These are phyloP conservation scores for Zaprionus tsacasi DNA, from an alignment of 1,140 invertebrate genomes.

Conservation along the genomic window DNA sequence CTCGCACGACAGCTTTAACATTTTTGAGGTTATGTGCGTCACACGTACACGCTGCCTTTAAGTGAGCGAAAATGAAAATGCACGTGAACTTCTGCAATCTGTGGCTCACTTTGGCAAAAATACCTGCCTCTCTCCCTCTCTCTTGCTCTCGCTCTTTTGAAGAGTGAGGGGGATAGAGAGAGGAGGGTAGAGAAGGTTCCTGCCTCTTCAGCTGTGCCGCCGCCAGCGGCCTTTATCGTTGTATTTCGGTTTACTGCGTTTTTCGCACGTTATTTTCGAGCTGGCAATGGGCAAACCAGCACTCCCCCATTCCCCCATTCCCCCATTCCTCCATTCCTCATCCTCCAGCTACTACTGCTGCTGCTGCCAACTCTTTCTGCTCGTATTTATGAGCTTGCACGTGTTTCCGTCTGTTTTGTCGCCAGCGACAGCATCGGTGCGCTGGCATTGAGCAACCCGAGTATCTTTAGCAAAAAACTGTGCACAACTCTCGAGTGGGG, in stretches of 20 bases:
- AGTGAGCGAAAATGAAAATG: slow-evolving; percentile 22
- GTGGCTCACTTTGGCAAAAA: slow-evolving; percentile 51
- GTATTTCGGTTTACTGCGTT: slow-evolving; percentile 36
- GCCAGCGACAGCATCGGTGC: slow-evolving; percentile 17
- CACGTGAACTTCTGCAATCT: slow-evolving; percentile 67
- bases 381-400: slow-evolving; percentile 60
- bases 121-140: not conserved
- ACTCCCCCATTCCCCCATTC: not conserved
- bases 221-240: slow-evolving; percentile 34
- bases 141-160: no score
- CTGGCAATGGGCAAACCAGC: not conserved
- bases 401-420: slow-evolving; percentile 63
- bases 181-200: no score
- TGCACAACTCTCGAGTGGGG: slow-evolving; percentile 57
- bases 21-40: slow-evolving; percentile 1
- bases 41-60: not conserved
- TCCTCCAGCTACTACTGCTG: not conserved
- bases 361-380: not conserved
- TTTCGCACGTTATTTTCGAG: slow-evolving; percentile 54
- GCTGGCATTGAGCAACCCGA: slow-evolving; percentile 58
- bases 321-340: not conserved
- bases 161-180: no score
- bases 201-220: not conserved
- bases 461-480: slow-evolving; percentile 52
- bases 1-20: not conserved